Percentiles rank a stretch among this genome's conserved stretches.
These are phyloP conservation scores for Laticauda colubrina DNA, from an alignment of 2,113 vertebrate genomes.

Conservation along the genomic window DNA sequence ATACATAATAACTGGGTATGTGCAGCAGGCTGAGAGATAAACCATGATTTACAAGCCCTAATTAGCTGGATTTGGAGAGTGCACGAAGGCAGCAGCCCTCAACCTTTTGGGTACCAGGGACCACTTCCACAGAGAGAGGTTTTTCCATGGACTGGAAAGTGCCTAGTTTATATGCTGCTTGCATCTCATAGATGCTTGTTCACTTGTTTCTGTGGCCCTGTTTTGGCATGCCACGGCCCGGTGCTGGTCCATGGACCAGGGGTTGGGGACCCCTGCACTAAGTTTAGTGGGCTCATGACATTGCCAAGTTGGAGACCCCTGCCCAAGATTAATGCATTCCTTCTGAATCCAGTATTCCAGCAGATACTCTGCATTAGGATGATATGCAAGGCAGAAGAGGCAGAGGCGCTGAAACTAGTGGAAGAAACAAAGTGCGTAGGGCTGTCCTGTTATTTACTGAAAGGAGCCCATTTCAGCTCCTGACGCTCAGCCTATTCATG, in stretches of 20 bases:
- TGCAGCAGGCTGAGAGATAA: background rate
- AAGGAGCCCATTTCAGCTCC: background rate
- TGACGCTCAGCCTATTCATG: slow-evolving; percentile 28
- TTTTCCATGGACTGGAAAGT: too few species aligned
- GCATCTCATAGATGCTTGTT: too few species aligned
- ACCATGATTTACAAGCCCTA: background rate
- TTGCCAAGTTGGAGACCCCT: background rate
- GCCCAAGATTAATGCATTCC: background rate
- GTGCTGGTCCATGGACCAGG: too few species aligned
- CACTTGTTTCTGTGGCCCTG: too few species aligned
- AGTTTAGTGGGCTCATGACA: background rate
- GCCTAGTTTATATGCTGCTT: too few species aligned
- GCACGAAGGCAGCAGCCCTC: background rate
- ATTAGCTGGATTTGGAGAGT: background rate
- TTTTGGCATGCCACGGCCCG: too few species aligned
- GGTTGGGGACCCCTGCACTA: too few species aligned
- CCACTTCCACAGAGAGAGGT: too few species aligned
- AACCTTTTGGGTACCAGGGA: background rate
- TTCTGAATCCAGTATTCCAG: background rate
- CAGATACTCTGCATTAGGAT: background rate
- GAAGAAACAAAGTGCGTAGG: background rate
- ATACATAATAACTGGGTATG: background rate
- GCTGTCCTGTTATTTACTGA: background rate
- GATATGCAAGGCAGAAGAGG: background rate
- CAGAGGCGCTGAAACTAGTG: background rate